Evolutionary conservation across 2,888 invertebrate species (phyloP).

Genomic region (Spodoptera littoralis): DNA sequence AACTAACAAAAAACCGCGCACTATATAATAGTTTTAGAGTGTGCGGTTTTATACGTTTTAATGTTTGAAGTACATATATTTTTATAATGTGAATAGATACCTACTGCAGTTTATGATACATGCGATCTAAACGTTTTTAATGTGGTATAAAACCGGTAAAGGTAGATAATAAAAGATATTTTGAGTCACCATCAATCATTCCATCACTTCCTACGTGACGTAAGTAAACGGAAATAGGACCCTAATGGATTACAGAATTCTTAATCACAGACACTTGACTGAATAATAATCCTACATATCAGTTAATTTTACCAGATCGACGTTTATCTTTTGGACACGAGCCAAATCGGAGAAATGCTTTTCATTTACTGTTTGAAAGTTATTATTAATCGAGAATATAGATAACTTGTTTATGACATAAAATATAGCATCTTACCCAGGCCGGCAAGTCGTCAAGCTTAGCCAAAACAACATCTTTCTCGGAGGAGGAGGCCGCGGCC

Average conservation of each 20-base stretch:
- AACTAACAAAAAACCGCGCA: too few relatives aligned
- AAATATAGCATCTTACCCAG: conserved; percentile 91
- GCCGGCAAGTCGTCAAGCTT: conserved; percentile 97
- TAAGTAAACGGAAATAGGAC: conserved; percentile 7
- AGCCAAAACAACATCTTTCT: conserved; percentile 95
- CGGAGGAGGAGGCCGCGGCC: conserved; percentile 92
- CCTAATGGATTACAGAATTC: conserved; percentile 2
- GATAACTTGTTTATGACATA: too few relatives aligned
- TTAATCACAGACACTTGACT: too few relatives aligned
- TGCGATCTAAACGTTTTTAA: too few relatives aligned
- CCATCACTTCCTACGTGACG: conserved; percentile 15
- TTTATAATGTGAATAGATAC: too few relatives aligned
- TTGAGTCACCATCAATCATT: conserved; percentile 10
- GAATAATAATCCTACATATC: too few relatives aligned
- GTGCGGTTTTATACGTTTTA: too few relatives aligned
- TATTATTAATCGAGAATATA: too few relatives aligned
- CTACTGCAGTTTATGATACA: too few relatives aligned
- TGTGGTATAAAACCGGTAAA: too few relatives aligned
- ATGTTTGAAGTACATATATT: too few relatives aligned
- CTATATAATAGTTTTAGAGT: too few relatives aligned
- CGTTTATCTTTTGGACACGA: conserved; percentile 15
- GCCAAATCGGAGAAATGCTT: conserved; percentile 4
- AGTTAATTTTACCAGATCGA: neutral
- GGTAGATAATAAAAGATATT: conserved; percentile 2
- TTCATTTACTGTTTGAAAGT: neutral